A percentile compares a stretch with the other conserved stretches of the same genome.
These are phyloP conservation scores for Stenurella melanura DNA, from an alignment of 2,888 invertebrate species.

Conservation along the genomic window DNA sequence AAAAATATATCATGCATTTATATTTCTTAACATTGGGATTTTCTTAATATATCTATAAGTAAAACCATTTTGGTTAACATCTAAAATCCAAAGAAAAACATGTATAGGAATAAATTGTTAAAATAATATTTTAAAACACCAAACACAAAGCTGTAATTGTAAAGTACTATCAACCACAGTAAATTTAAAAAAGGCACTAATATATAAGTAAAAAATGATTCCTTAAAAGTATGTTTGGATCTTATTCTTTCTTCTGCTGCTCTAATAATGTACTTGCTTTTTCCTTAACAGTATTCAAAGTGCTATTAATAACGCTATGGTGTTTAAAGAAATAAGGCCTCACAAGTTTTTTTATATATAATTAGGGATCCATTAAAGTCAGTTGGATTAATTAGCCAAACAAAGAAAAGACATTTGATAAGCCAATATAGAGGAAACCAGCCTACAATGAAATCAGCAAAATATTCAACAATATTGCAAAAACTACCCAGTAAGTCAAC, in stretches of 20 bases:
- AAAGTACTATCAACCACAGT: not conserved
- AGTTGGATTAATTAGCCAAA: slow-evolving; percentile 92
- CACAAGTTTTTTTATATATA: slow-evolving; percentile 85
- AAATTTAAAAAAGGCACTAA: not conserved
- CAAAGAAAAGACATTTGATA: slow-evolving; percentile 89
- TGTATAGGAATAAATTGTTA: not conserved
- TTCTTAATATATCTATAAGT: not conserved
- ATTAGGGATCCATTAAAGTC: slow-evolving; percentile 89
- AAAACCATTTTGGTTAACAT: not conserved
- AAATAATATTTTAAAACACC: not conserved
- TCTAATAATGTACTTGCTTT: slow-evolving; percentile 47
- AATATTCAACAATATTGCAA: slow-evolving; percentile 94
- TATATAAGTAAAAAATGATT: not conserved
- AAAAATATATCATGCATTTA: not conserved
- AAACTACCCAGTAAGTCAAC: slow-evolving; percentile 99
- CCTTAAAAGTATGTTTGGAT: not conserved
- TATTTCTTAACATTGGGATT: slow-evolving; percentile 7
- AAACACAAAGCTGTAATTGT: not conserved
- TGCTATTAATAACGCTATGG: slow-evolving; percentile 78
- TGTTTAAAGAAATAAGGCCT: slow-evolving; percentile 91
- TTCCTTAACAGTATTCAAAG: slow-evolving; percentile 71
- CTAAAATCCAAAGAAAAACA: slow-evolving; percentile 3
- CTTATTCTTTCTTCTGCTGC: slow-evolving; percentile 35
- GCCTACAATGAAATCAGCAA: slow-evolving; percentile 90
- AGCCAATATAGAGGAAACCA: slow-evolving; percentile 98